Conservation (phyloP, 2,888 invertebrate species). For the Petrolisthes manimaculis region DNA sequence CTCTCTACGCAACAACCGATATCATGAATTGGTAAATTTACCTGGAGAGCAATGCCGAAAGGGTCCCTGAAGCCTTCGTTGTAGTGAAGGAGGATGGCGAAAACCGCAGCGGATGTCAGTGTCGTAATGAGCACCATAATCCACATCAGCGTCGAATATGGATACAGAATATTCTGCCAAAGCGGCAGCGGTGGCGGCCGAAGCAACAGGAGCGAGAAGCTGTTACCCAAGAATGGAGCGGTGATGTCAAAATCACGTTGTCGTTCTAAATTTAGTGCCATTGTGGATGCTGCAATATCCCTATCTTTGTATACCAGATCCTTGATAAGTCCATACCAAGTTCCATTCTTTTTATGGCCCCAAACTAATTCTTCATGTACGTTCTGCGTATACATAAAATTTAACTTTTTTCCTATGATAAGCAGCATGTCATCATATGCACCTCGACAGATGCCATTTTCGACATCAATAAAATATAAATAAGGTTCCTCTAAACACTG, state of each 20-base stretch:
- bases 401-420: background rate
- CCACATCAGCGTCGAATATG: background rate
- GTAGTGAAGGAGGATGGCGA: background rate
- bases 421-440: background rate
- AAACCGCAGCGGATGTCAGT: background rate
- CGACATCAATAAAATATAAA: background rate
- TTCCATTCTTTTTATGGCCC: background rate
- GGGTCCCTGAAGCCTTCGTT: background rate
- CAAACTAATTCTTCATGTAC: background rate
- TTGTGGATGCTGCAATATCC: conserved; percentile 28
- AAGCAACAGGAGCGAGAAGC: conserved; percentile 33
- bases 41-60: background rate
- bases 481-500: background rate
- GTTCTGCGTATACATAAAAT: background rate
- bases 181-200: conserved; percentile 36
- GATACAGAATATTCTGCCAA: no score
- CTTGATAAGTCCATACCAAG: conserved; percentile 44
- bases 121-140: background rate
- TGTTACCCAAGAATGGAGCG: conserved; percentile 38
- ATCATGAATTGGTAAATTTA: background rate
- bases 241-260: conserved; percentile 34
- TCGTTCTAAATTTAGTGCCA: conserved; percentile 25
- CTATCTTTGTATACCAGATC: background rate
- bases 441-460: background rate
- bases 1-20: no score